Percentiles rank a stretch among this genome's conserved stretches.
Conservation (phyloP, 2,888 invertebrate genomes). For the Busseola fusca region DNA sequence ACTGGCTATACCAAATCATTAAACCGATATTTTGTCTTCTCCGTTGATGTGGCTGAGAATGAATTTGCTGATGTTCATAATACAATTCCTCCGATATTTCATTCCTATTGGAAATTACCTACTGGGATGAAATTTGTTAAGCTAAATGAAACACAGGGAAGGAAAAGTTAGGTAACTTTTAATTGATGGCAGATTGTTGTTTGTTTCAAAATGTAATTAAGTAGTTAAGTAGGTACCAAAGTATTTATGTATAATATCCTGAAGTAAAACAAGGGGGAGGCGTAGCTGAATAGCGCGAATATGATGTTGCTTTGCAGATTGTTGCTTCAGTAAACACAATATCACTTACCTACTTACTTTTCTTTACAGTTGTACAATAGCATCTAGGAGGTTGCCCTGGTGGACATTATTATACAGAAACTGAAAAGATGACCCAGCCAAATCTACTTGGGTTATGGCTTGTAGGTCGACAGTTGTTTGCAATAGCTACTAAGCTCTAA, state of each 20-base stretch:
- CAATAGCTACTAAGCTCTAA: neutral
- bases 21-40: constrained; percentile 19
- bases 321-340: constrained; percentile 43
- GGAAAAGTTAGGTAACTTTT: constrained; percentile 43
- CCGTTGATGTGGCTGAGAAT: neutral
- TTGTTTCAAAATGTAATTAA: constrained; percentile 7
- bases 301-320: constrained; percentile 18
- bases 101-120: neutral
- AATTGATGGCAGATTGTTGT: constrained; percentile 30
- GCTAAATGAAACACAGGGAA: constrained; percentile 27
- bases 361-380: neutral
- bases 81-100: neutral
- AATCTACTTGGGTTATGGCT: neutral
- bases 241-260: neutral
- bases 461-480: constrained; percentile 2
- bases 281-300: neutral
- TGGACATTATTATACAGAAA: neutral
- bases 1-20: constrained; percentile 46
- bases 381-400: too few species aligned
- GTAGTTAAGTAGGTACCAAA: constrained; percentile 1
- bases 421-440: constrained; percentile 4
- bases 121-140: neutral
- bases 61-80: neutral
- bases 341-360: neutral
- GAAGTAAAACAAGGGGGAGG: constrained; percentile 2